A percentile compares a stretch with the other conserved stretches of the same genome.
Conservation (phyloP, 2,888 invertebrate genomes). For the Lochmaea crataegi region DNA sequence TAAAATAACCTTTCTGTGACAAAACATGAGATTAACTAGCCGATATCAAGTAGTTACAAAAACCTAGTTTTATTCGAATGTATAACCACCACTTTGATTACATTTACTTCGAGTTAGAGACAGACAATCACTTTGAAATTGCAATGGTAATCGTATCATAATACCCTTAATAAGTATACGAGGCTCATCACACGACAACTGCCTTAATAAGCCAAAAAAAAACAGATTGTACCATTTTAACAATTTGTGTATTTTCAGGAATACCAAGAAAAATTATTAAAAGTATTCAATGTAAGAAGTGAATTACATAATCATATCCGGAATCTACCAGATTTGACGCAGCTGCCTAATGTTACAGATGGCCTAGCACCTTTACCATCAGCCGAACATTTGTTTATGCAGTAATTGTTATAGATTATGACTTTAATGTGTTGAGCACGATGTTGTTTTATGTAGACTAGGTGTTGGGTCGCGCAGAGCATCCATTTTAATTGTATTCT, state of each 20-base stretch:
- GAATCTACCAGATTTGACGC: constrained; percentile 92
- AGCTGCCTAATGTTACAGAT: constrained; percentile 91
- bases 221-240: no score
- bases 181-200: no score
- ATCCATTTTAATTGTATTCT: not conserved
- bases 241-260: constrained; percentile 73
- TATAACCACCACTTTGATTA: no score
- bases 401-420: constrained; percentile 37
- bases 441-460: not conserved
- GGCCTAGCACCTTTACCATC: constrained; percentile 94
- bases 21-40: no score
- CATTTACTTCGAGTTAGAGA: no score
- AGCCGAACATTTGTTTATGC: constrained; percentile 92
- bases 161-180: no score
- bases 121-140: no score
- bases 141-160: no score
- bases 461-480: not conserved
- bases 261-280: constrained; percentile 89
- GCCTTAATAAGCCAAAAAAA: no score
- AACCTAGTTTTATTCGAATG: no score
- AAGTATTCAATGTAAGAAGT: constrained; percentile 85
- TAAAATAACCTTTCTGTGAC: no score
- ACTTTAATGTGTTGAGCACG: not conserved
- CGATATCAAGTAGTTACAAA: no score
- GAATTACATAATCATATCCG: constrained; percentile 94